phyloP scores from a whole-genome alignment of 2,888 invertebrate species.

The Pristionchus entomophagus region DNA sequence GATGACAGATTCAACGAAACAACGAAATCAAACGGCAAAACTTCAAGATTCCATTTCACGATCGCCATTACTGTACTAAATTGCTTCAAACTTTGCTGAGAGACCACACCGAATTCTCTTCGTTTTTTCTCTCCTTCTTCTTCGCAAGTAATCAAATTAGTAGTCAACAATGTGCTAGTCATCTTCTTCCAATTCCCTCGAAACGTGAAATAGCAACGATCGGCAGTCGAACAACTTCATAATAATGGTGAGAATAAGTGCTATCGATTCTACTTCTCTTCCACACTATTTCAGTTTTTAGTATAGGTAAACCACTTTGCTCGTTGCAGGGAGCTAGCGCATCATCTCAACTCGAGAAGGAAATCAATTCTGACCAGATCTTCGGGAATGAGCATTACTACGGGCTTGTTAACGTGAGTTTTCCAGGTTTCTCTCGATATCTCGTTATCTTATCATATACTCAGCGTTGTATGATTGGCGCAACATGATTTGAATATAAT shows the following conservation, averaged over 20 bases:
- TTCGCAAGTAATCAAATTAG: neutral
- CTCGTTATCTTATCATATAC: neutral
- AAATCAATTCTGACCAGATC: constrained; percentile 98
- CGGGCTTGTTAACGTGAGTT: constrained; percentile 96
- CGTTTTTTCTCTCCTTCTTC: too few relatives aligned
- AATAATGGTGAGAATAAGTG: neutral
- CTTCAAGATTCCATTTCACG: neutral
- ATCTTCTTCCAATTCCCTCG: neutral
- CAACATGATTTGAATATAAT: too few relatives aligned
- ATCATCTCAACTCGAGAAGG: constrained; percentile 98
- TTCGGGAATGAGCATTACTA: constrained; percentile 99
- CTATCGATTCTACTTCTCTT: neutral
- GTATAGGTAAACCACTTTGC: neutral
- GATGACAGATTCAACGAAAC: neutral
- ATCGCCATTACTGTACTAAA: neutral
- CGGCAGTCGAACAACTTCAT: neutral
- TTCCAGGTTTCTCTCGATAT: neutral
- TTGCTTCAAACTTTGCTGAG: neutral
- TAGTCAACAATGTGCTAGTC: constrained; percentile 32
- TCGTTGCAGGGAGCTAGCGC: constrained; percentile 93
- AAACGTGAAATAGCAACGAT: neutral
- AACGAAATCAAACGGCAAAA: neutral
- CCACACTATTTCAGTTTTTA: neutral
- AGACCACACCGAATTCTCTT: too few relatives aligned
- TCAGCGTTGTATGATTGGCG: too few relatives aligned